Evolutionary conservation across 2,888 invertebrate species (phyloP), one percentile per base, ranked within the genome.

Genomic region (Drosophila neotestacea): DNA sequence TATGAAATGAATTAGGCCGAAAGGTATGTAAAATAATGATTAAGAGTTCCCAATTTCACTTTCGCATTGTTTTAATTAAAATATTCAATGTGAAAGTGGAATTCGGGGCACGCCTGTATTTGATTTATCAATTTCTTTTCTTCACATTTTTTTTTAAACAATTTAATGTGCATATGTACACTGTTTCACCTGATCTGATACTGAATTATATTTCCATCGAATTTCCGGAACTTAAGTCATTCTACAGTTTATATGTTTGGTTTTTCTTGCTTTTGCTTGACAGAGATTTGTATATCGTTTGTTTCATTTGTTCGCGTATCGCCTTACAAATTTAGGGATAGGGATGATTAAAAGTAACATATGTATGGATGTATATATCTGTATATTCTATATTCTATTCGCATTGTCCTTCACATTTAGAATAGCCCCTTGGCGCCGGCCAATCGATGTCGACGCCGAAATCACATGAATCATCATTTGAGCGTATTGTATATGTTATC

Each of bases 401-500:
- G 73, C 67, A 70, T 75, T 77, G 73, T 65, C 73, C 47, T 64
- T 48, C 64, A 68, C 68, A 71, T 50, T 84, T 73, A 90, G 77
- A 88, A 90, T 67, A 90, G 75, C 62, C 86, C 85, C 66, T 83
- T 83, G 73, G 79, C 89, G 70, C 74, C 85, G 87, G 90, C 90
- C 73, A 91, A 80, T 77, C 91, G 91, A 79, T 50, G 88, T 76
- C 54, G 61, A 30, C 90, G 87, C 81, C 91, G 86, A 89, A 92
- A 92, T 91, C 91, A 90, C 88, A 90, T 89, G 80, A 92, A 85
- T 91, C 90, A 91, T 92, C 92, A 93, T 92, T 92, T 93, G 77
- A 93, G 85, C 78, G 93, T 93, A 85, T 93, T 93, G 85, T 93
- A 93, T 77, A 93, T 93, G 87, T 92, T 92, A 80, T 92, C 92